These are phyloP conservation scores for Phrynocephalus versicolor DNA, from an alignment of 2,113 vertebrate species.

Conservation along the genomic window DNA sequence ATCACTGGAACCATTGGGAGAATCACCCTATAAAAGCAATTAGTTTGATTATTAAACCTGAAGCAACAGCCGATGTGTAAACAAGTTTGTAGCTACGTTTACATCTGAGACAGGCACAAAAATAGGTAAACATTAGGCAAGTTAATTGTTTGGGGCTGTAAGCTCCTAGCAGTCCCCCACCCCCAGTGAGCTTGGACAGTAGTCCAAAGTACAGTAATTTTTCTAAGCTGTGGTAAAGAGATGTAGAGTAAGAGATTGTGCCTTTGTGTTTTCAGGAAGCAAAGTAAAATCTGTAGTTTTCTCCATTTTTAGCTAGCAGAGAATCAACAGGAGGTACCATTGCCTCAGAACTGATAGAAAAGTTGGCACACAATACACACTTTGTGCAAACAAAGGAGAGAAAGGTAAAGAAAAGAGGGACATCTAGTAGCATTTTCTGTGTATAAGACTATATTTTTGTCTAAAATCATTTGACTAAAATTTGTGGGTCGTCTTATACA, in stretches of 20 bases:
- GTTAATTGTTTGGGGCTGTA: not conserved
- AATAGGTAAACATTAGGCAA: not conserved
- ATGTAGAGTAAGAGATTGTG: not conserved
- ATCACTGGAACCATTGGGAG: conserved; percentile 84
- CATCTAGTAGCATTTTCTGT: no score
- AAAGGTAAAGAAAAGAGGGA: not conserved
- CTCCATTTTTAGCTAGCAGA: not conserved
- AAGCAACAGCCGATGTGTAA: not conserved
- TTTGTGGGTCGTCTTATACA: no score
- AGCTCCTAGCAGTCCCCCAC: not conserved
- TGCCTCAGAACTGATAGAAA: not conserved
- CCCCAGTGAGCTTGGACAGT: not conserved
- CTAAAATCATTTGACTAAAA: no score
- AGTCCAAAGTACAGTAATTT: not conserved
- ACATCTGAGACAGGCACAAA: not conserved
- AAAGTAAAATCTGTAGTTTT: not conserved
- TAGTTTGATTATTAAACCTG: conserved; percentile 42
- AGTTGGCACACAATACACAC: not conserved
- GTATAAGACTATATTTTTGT: no score
- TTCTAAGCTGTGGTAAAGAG: not conserved
- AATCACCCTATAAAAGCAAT: conserved; percentile 83
- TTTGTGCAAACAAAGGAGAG: not conserved
- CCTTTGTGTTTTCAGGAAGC: not conserved
- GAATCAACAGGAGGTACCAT: not conserved
- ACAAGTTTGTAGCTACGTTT: not conserved